Base-by-base conservation (phyloP, 1,140 invertebrate genomes). In the Nephila pilipes region DNA sequence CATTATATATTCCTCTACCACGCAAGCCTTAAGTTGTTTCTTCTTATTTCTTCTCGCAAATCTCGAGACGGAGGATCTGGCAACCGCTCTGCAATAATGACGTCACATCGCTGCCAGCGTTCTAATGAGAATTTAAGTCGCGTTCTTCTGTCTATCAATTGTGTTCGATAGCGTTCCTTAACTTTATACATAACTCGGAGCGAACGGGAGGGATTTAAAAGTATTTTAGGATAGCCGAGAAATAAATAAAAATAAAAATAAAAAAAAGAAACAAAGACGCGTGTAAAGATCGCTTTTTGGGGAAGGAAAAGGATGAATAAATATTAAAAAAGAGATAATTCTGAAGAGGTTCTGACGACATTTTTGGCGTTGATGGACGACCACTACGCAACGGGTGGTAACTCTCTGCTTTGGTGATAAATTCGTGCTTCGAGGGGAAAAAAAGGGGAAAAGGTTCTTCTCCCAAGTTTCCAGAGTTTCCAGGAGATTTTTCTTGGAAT, bases 91-190 rank as follows among this genome's bases (percentile, higher is more conserved):
- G 91, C 83, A 87, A 87, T 93, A 93, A 93, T 93, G 91, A 93
- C 91, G 91, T 93, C 91, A 93, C 91, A 87, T 87, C 91, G 83
- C 91, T 87, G 38, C 83, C 87, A 22, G 85, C 87, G 92, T 93
- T 88, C 92, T 93, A 93, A 93, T 93, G 92, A 93, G 92, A 93
- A 93, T 93, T 93, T 93, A 93, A 93, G 92, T 93, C 92, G 65
- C 85, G 92, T 93, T 87, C 92, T 88, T 93, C 92, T 89, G 92
- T 93, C 92, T 93, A 93, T 93, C 92, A 93, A 93, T 93, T 93
- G 92, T 93, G 92, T 93, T 88, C 92, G 85, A 93, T 93, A 89
- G 58, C 85, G 69, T 81, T 79, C 63, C 55, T 87, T 90, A 90
- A 92, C 90, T 92, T 87, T 87, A 87, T 88, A 88, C 92, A 88